These are phyloP conservation scores for Amphipyra tragopoginis DNA, from an alignment of 2,888 invertebrate genomes.

Conservation along the genomic window DNA sequence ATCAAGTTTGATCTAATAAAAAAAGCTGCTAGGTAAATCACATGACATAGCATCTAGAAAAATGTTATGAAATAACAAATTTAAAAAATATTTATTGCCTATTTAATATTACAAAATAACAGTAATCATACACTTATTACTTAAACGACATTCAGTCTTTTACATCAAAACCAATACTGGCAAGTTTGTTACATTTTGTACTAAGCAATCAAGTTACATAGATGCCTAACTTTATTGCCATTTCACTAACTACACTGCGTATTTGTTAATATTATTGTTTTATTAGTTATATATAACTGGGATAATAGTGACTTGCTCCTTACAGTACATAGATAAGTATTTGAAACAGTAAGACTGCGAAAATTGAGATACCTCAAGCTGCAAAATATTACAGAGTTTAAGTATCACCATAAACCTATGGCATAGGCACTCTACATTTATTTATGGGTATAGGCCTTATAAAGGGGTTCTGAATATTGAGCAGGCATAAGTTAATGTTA, in stretches of 20 bases:
- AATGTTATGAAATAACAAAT: constrained; percentile 58
- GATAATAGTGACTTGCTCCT: constrained; percentile 37
- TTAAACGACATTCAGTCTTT: constrained; percentile 89
- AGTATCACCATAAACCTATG: too few species aligned
- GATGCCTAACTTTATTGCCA: constrained; percentile 73
- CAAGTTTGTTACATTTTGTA: constrained; percentile 89
- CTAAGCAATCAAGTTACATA: constrained; percentile 83
- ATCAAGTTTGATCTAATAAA: constrained; percentile 51
- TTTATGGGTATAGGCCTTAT: too few species aligned
- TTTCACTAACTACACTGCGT: constrained; percentile 79
- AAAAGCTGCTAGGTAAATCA: constrained; percentile 71
- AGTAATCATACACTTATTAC: constrained; percentile 75
- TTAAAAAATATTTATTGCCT: constrained; percentile 69
- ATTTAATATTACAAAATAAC: constrained; percentile 80
- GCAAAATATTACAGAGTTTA: too few species aligned
- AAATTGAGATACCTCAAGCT: not conserved
- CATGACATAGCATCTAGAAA: constrained; percentile 61
- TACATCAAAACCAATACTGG: constrained; percentile 89
- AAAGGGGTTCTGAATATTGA: too few species aligned
- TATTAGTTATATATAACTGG: constrained; percentile 43
- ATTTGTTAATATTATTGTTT: constrained; percentile 1
- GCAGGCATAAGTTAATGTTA: too few species aligned
- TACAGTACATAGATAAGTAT: constrained; percentile 37
- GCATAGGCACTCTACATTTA: too few species aligned
- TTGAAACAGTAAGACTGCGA: constrained; percentile 5